A percentile compares a stretch with the other conserved stretches of the same genome.
These are phyloP conservation scores for Tanypteryx hageni DNA, from an alignment of 2,888 invertebrate genomes.

Conservation along the genomic window DNA sequence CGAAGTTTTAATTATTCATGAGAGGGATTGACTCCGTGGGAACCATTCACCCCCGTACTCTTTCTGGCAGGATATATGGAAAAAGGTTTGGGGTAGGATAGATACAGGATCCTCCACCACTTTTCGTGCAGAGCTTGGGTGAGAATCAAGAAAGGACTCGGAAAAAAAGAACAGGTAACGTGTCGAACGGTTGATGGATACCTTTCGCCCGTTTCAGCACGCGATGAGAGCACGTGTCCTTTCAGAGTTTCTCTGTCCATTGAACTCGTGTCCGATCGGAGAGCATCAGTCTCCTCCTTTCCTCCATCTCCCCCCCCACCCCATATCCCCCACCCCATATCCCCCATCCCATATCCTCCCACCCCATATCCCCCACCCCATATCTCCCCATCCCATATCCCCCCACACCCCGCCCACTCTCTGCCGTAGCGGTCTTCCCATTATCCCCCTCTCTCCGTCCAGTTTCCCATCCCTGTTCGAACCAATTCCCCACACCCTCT, in stretches of 20 bases:
- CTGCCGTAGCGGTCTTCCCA: no score
- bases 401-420: neutral
- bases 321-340: no score
- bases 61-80: neutral
- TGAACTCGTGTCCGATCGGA: neutral
- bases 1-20: constrained; percentile 4
- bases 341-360: constrained; percentile 18
- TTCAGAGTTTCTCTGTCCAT: neutral
- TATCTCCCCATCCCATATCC: neutral
- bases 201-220: neutral
- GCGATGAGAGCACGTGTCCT: neutral
- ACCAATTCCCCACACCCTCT: no score
- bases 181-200: neutral
- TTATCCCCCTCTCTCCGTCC: no score
- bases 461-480: no score
- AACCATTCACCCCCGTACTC: neutral
- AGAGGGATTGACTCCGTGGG: neutral
- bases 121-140: neutral
- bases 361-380: neutral
- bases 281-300: neutral
- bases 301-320: neutral
- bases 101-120: neutral
- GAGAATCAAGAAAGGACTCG: neutral
- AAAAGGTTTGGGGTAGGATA: no score
- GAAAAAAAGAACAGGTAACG: neutral